Evolutionary conservation across 2,113 vertebrate genomes (phyloP), one percentile per base, ranked within the genome.

Genomic region (Phalacrocorax pelagicus): DNA sequence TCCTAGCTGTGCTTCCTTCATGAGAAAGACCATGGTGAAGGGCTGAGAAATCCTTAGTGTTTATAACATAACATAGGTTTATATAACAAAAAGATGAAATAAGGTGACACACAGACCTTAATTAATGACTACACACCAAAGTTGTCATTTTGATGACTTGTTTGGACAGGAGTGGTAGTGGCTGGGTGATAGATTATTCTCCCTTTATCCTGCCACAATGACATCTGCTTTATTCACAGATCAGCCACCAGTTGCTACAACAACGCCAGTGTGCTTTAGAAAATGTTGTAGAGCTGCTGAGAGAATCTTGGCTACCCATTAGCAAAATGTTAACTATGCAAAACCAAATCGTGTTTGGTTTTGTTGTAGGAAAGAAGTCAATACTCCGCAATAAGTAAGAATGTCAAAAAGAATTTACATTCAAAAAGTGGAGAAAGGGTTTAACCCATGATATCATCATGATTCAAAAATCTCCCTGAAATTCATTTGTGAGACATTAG

Each of bases 271-370:
- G 97, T 93, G 97, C 98, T 96, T 97, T 96, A 98, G 99, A 98
- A 99, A 99, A 99, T 99, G 98, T 97, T 98, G 97, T 97, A 81
- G 96, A 97, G 97, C 98, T 98, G 98, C 99, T 97, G 95, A 95
- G 96, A 98, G 98, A 98, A 98, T 98, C 98, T 97, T 97, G 97
- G 96, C 96, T 96, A 97, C 98, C 98, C 97, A 97, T 98, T 98
- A 98, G 98, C 97, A 97, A 99, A 99, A 98, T 98, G 98, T 98
- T 98, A 98, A 98, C 98, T 98, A 98, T 99, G 98, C 98, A 98
- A 99, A 98, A 98, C 98, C 98, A 98, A 99, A 98, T 97, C 97
- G 98, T 98, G 24, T 96, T 97, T 95, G 97, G 98, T 98, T 99
- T 98, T 98, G 98, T 98, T 98, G 98, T 96, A 95, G 96, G 86